Percentiles rank a stretch among this genome's conserved stretches.
Conservation (phyloP, 2,888 invertebrate species). For the Hetaerina titia region DNA sequence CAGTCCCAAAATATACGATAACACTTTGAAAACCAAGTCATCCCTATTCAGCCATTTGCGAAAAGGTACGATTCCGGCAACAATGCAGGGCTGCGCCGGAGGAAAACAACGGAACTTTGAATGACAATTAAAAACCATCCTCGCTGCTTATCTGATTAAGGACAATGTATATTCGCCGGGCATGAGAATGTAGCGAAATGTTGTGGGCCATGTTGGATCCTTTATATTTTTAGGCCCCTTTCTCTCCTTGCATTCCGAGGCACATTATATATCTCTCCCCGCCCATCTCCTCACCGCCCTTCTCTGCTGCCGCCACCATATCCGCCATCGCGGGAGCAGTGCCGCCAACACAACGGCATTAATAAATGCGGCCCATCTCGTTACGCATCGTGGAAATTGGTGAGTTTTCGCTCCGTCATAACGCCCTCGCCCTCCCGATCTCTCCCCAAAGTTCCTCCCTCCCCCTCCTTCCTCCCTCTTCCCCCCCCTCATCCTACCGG, state of each 20-base stretch:
- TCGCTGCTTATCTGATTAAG: conserved; percentile 50
- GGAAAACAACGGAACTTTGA: conserved; percentile 14
- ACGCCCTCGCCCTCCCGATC: not conserved
- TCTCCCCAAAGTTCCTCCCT: not conserved
- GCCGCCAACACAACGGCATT: conserved; percentile 30
- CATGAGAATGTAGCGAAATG: not conserved
- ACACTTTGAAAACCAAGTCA: not conserved
- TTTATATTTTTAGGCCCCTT: conserved; percentile 39
- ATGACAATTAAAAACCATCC: conserved; percentile 44
- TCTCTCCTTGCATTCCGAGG: not conserved
- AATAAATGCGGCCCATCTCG: conserved; percentile 29
- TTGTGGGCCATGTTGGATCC: not conserved
- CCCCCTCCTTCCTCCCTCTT: not conserved
- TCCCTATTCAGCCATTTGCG: not conserved
- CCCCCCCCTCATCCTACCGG: not conserved
- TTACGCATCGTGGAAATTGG: conserved; percentile 55
- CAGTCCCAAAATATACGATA: not conserved
- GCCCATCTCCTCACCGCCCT: not conserved
- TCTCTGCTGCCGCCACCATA: not conserved
- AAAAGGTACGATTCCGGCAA: not conserved
- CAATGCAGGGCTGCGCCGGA: not conserved
- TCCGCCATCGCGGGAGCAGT: conserved; percentile 19
- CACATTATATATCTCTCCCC: not conserved
- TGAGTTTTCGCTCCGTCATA: conserved; percentile 34
- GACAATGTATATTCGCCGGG: conserved; percentile 11